Evolutionary conservation across 2,797 vertebrate species (phyloP).

Genomic region (Dallia pectoralis): DNA sequence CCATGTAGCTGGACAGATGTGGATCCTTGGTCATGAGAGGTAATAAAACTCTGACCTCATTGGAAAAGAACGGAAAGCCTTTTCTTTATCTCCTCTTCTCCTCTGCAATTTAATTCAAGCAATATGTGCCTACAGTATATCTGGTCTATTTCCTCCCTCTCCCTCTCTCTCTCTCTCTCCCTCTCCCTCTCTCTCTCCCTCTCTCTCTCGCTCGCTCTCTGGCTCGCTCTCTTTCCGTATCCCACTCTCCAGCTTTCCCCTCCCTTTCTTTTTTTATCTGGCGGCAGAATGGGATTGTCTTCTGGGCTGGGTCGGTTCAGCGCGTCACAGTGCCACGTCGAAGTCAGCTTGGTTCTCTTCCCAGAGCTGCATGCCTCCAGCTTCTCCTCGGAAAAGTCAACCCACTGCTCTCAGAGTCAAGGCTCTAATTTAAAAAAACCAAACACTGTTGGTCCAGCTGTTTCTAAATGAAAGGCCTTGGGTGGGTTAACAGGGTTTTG

Average conservation of each 20-base stretch:
- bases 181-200: constrained; percentile 1
- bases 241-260: background rate
- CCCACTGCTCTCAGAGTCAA: background rate
- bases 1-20: constrained; percentile 11
- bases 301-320: background rate
- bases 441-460: background rate
- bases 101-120: constrained; percentile 57
- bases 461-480: background rate
- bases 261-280: constrained; percentile 4
- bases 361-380: constrained; percentile 14
- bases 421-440: constrained; percentile 10
- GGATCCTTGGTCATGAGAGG: constrained; percentile 37
- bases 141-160: constrained; percentile 14
- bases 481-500: background rate
- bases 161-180: background rate
- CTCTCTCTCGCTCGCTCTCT: constrained; percentile 5
- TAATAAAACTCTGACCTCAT: constrained; percentile 57
- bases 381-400: constrained; percentile 15
- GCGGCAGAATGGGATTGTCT: constrained; percentile 16
- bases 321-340: constrained; percentile 33
- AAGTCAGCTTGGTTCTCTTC: constrained; percentile 11
- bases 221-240: background rate
- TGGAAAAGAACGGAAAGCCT: constrained; percentile 58
- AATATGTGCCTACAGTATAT: constrained; percentile 50
- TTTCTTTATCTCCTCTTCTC: constrained; percentile 26